Evolutionary conservation across 2,888 invertebrate species (phyloP).

Genomic region (Xestoiulus laeticollis): DNA sequence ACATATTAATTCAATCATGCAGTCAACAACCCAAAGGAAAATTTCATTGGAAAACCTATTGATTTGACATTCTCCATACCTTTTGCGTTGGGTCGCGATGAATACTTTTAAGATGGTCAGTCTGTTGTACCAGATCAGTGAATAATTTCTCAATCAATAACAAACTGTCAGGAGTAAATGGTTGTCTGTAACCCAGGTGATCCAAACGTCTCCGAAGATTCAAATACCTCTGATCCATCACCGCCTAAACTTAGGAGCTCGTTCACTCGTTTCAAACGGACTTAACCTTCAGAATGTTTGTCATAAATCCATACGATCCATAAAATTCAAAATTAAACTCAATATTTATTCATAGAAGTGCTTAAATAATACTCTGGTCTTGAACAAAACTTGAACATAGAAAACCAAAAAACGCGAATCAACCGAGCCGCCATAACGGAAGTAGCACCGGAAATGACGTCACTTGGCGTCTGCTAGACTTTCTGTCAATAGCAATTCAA

Average conservation of each 20-base stretch:
- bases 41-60: too few relatives aligned
- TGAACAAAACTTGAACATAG: not conserved
- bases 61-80: not conserved
- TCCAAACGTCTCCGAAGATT: conserved; percentile 46
- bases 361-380: not conserved
- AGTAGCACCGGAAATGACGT: not conserved
- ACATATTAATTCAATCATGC: too few relatives aligned
- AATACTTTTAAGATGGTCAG: not conserved
- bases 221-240: conserved; percentile 43
- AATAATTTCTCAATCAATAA: conserved; percentile 47
- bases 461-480: not conserved
- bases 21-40: too few relatives aligned
- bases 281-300: not conserved
- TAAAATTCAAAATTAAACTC: not conserved
- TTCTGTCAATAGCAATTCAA: not conserved
- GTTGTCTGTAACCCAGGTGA: conserved; percentile 46
- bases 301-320: not conserved
- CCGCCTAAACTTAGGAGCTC: not conserved
- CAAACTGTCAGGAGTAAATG: conserved; percentile 43
- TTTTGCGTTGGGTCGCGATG: not conserved
- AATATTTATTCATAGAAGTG: not conserved
- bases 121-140: conserved; percentile 40
- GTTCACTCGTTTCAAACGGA: not conserved
- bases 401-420: not conserved
- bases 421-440: conserved; percentile 16